These are phyloP conservation scores for Neocrepidodera transversa DNA, from an alignment of 2,888 invertebrate species.

Conservation along the genomic window DNA sequence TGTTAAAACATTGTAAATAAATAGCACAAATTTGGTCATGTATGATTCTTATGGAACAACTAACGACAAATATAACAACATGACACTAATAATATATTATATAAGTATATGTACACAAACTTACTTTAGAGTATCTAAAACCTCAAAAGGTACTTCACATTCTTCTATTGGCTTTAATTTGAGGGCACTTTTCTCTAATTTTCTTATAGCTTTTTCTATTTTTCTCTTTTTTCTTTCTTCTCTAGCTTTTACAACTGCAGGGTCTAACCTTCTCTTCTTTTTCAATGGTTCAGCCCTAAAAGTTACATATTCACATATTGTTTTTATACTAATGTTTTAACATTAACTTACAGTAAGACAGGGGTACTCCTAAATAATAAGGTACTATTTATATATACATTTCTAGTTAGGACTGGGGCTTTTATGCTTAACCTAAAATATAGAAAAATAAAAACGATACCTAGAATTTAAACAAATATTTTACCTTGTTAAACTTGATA, in stretches of 20 bases:
- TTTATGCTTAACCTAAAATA: conserved; percentile 34
- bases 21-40: no score
- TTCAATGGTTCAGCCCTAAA: conserved; percentile 86
- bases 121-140: conserved; percentile 73
- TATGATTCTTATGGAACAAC: no score
- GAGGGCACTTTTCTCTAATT: conserved; percentile 78
- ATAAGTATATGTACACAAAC: no score
- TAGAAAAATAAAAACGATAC: neutral
- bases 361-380: conserved; percentile 56
- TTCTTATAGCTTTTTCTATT: conserved; percentile 85
- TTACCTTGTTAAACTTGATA: conserved; percentile 27
- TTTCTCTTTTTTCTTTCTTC: conserved; percentile 84
- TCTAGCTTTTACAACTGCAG: conserved; percentile 77
- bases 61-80: no score
- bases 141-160: conserved; percentile 73
- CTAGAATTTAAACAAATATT: neutral
- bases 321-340: neutral
- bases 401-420: conserved; percentile 39
- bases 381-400: conserved; percentile 52
- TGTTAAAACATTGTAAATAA: no score
- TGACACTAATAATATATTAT: no score
- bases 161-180: conserved; percentile 93
- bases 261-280: conserved; percentile 87
- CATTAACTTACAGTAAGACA: conserved; percentile 56
- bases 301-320: conserved; percentile 31